phyloP scores from a whole-genome alignment of 1,140 invertebrate species.

The Trichonephila clavata region DNA sequence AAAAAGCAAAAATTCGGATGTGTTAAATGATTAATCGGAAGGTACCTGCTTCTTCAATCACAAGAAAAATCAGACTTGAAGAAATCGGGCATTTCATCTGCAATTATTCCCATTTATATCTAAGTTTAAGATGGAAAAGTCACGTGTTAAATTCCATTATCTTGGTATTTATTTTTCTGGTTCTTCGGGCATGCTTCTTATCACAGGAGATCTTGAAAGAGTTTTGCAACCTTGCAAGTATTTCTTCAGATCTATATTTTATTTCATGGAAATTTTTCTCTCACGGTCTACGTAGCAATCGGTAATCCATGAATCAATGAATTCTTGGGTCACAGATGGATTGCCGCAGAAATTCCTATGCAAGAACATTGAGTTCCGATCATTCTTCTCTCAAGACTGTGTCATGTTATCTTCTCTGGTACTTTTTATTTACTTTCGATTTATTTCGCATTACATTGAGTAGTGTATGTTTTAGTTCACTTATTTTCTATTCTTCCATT shows the following conservation, averaged over 20 bases:
- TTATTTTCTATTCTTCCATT: too few species aligned
- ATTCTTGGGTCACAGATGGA: background rate
- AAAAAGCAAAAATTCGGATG: background rate
- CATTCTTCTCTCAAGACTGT: background rate
- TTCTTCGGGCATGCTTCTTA: too few species aligned
- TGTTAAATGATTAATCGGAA: background rate
- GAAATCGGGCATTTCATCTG: background rate
- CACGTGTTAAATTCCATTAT: slow-evolving; percentile 11
- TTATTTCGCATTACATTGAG: too few species aligned
- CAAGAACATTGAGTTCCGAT: background rate
- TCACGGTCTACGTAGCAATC: background rate
- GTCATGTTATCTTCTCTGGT: too few species aligned
- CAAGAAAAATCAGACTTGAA: background rate
- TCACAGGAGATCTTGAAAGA: too few species aligned
- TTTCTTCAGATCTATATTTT: background rate
- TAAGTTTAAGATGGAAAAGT: background rate
- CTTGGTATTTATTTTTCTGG: background rate
- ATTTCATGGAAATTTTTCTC: background rate
- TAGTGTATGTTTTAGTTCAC: too few species aligned
- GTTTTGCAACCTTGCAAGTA: background rate
- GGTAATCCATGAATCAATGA: background rate
- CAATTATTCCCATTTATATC: background rate
- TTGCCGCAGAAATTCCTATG: background rate
- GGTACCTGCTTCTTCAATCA: background rate
- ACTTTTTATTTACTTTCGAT: too few species aligned